Base-by-base conservation (phyloP, 2,113 vertebrate genomes). In the Urocolius indicus region DNA sequence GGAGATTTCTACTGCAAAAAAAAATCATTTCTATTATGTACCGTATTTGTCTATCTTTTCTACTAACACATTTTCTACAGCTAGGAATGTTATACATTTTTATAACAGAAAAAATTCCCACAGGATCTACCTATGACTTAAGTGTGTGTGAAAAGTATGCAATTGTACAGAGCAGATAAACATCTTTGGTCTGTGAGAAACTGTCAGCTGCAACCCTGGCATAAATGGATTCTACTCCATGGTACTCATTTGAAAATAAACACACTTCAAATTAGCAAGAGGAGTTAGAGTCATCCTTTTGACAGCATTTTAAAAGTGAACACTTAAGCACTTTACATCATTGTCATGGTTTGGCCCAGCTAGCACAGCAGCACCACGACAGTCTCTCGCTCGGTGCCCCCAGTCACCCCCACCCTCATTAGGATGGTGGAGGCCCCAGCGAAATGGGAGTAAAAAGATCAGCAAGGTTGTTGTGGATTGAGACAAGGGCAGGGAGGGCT, bases 261-360 rank as follows among this genome's bases (percentile, higher is more conserved):
- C 38, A 74, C 38, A 58, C 65, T 95, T 89, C 76, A 93, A 62
- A 84, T 17, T 32, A 48, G 51, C 16, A 57, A 89, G 73, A 86
- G 34, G 38, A 32, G 52, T 38, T 86, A 54, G 55, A 89, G 92
- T 57, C 69, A 12, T 86, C 76, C 58, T 52, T 49, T 59, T 59
- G 66, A 82, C 34, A 87, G 81, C 43, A 85, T 46, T 63, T 89
- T 92, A 86, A 63, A 93, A 92, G 85, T 84, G 89, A 97, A 93
- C 66, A 63, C 30, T 32, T 10, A 13, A 86, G 55, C 66, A 84
- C 43, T 52, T 86, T n/a, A n/a, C n/a, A n/a, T n/a, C n/a, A n/a
- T n/a, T n/a, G n/a, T n/a, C n/a, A n/a, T n/a, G n/a, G n/a, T n/a
- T n/a, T n/a, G n/a, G n/a, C n/a, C n/a, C n/a, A n/a, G n/a, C n/a